phyloP scores from a whole-genome alignment of 2,888 invertebrate genomes.

The Synanthedon tipuliformis region DNA sequence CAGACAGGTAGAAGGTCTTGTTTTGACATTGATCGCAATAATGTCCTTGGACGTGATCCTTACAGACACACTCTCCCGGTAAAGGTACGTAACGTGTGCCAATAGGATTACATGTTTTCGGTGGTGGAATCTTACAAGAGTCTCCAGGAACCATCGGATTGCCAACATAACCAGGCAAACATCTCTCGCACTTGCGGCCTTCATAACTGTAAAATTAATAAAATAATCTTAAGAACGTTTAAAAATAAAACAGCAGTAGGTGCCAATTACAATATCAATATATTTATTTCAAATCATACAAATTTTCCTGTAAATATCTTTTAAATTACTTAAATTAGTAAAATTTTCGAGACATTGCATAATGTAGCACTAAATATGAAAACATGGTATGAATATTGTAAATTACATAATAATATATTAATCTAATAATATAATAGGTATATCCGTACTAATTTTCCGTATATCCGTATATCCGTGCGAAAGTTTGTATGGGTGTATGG shows the following conservation, averaged over 20 bases:
- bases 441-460: too few relatives aligned
- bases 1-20: constrained; percentile 85
- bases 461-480: too few relatives aligned
- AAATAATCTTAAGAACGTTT: background rate
- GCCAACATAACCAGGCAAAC: constrained; percentile 83
- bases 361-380: too few relatives aligned
- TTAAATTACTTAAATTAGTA: too few relatives aligned
- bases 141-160: constrained; percentile 83
- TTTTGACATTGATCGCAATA: constrained; percentile 89
- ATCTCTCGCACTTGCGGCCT: constrained; percentile 82
- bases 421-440: too few relatives aligned
- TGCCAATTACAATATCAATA: background rate
- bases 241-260: background rate
- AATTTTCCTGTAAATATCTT: background rate
- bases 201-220: constrained; percentile 43
- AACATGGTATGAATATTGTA: too few relatives aligned
- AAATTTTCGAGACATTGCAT: too few relatives aligned
- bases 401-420: too few relatives aligned
- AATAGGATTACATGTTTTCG: constrained; percentile 75
- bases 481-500: too few relatives aligned
- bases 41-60: constrained; percentile 78
- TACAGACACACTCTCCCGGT: constrained; percentile 53
- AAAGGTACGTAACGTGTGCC: constrained; percentile 72
- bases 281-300: background rate
- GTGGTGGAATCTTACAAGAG: constrained; percentile 69